Evolutionary conservation across 1,140 invertebrate genomes (phyloP).

Genomic region (Megalonaias nervosa): DNA sequence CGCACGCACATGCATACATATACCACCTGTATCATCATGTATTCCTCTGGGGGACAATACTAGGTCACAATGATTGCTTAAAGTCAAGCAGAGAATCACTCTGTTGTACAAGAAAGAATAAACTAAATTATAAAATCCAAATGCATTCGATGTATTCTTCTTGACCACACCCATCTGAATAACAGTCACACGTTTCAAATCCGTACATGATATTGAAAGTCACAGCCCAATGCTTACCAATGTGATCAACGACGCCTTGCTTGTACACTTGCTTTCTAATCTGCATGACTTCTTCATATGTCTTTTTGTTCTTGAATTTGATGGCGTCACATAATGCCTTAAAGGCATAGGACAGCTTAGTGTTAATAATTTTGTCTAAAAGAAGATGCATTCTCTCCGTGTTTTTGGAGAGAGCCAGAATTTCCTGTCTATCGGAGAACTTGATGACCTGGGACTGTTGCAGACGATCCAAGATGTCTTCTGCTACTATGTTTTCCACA

Average conservation of each 20-base stretch:
- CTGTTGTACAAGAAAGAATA: no score
- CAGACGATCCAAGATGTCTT: slow-evolving; percentile 61
- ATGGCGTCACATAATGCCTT: slow-evolving; percentile 57
- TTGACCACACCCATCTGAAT: no score
- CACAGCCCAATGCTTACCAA: slow-evolving; percentile 42
- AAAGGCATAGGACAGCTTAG: slow-evolving; percentile 47
- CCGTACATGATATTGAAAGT: no score
- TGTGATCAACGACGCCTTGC: slow-evolving; percentile 48
- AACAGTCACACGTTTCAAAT: no score
- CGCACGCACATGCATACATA: no score
- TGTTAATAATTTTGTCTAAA: slow-evolving; percentile 41
- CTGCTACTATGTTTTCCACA: slow-evolving; percentile 53
- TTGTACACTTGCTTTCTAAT: slow-evolving; percentile 51
- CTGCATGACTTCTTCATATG: slow-evolving; percentile 53
- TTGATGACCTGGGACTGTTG: slow-evolving; percentile 60
- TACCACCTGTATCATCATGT: no score
- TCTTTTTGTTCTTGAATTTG: slow-evolving; percentile 58
- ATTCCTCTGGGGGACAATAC: no score
- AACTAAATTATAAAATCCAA: no score
- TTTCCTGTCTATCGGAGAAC: slow-evolving; percentile 56
- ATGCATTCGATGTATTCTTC: no score
- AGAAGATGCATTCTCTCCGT: slow-evolving; percentile 54
- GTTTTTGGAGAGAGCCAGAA: slow-evolving; percentile 51
- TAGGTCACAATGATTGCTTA: no score
- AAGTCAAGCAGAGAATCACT: no score